Evolutionary conservation across 2,888 invertebrate species (phyloP).

Genomic region (Drosophila prostipennis): DNA sequence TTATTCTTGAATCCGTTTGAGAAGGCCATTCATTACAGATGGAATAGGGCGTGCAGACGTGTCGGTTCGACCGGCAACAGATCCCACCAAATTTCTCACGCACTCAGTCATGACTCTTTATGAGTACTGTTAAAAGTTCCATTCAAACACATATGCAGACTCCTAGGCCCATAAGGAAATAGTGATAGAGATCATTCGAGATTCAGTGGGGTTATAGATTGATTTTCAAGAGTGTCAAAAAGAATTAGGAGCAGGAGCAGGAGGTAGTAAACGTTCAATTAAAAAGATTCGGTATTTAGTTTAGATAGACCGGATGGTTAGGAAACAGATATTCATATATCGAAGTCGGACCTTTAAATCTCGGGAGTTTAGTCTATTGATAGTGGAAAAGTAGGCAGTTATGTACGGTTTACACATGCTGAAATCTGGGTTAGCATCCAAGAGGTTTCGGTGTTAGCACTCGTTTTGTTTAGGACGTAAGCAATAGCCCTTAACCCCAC

Average conservation of each 20-base stretch:
- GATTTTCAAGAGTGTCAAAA: constrained; percentile 2
- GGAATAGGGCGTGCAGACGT: constrained; percentile 29
- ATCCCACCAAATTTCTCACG: neutral
- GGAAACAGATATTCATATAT: neutral
- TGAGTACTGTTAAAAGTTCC: constrained; percentile 39
- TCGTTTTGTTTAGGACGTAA: constrained; percentile 31
- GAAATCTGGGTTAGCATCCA: constrained; percentile 45
- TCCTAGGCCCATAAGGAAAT: constrained; percentile 21
- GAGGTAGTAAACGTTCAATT: constrained; percentile 46
- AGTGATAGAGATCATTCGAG: constrained; percentile 6
- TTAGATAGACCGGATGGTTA: constrained; percentile 6
- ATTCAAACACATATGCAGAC: constrained; percentile 62
- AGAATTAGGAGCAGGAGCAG: constrained; percentile 3
- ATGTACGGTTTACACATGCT: constrained; percentile 65
- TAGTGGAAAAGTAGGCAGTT: constrained; percentile 45
- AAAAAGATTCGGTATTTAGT: constrained; percentile 13
- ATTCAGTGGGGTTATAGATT: constrained; percentile 13
- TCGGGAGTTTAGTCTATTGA: constrained; percentile 52
- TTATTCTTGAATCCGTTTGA: neutral
- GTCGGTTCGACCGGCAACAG: constrained; percentile 16
- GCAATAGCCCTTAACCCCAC: constrained; percentile 23
- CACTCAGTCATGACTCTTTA: constrained; percentile 7
- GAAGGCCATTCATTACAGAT: neutral
- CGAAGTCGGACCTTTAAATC: constrained; percentile 19
- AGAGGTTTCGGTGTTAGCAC: constrained; percentile 40